These are phyloP conservation scores for Thomomys bottae DNA, from an alignment of 2,113 vertebrate genomes.

Conservation along the genomic window DNA sequence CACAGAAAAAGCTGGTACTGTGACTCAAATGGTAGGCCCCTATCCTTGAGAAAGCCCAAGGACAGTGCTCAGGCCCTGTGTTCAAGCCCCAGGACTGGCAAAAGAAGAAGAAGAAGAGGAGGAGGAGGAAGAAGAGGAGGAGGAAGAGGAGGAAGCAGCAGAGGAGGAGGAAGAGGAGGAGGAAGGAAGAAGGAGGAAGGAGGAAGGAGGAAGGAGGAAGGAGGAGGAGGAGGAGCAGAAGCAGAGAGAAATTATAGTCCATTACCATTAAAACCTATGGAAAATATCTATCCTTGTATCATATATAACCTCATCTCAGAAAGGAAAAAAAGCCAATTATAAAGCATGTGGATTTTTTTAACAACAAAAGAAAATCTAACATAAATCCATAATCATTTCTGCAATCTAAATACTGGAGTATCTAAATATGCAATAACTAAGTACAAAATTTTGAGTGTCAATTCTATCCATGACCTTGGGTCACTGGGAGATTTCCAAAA, in stretches of 20 bases:
- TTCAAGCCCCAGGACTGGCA: too few relatives aligned
- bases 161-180: too few relatives aligned
- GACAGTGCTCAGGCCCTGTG: too few relatives aligned
- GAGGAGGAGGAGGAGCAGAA: too few relatives aligned
- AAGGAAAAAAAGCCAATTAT: neutral
- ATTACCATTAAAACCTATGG: constrained; percentile 25
- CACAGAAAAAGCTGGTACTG: too few relatives aligned
- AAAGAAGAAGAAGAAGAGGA: too few relatives aligned
- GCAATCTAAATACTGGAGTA: constrained; percentile 41
- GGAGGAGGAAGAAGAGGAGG: too few relatives aligned
- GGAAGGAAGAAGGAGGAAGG: too few relatives aligned
- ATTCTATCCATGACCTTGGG: constrained; percentile 54
- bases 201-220: too few relatives aligned
- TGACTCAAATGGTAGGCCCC: too few relatives aligned
- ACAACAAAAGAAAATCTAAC: constrained; percentile 22
- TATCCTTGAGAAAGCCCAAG: too few relatives aligned
- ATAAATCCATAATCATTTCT: constrained; percentile 40
- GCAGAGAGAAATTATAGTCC: neutral
- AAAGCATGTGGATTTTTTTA: neutral
- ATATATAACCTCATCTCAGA: constrained; percentile 48
- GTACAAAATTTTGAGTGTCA: constrained; percentile 55
- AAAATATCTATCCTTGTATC: neutral
- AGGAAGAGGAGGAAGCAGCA: too few relatives aligned
- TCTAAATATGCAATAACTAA: constrained; percentile 55
- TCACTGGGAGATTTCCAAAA: constrained; percentile 72